A percentile compares a stretch with the other conserved stretches of the same genome.
Evolutionary conservation across 1,140 invertebrate genomes (phyloP).

Genomic region (Dendrolimus punctatus): DNA sequence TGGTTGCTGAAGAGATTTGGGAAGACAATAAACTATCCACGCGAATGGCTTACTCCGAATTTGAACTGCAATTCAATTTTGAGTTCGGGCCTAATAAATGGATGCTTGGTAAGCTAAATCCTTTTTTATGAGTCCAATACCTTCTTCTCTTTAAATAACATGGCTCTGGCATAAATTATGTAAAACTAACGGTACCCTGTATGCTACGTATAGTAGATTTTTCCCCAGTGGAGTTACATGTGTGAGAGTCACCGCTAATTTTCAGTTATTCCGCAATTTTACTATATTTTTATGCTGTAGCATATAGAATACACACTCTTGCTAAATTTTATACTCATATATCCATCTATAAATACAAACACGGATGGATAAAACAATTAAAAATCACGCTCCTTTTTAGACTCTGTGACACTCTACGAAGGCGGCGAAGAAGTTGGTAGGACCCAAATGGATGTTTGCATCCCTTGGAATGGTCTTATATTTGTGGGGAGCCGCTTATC

Average conservation of each 20-base stretch:
- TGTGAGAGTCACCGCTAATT: neutral
- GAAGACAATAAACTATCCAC: constrained; percentile 20
- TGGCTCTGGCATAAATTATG: no score
- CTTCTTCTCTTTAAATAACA: no score
- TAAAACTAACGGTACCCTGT: neutral
- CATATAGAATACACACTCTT: no score
- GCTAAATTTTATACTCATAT: no score
- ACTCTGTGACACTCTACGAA: constrained; percentile 36
- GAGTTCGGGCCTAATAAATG: constrained; percentile 22
- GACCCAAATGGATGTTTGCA: constrained; percentile 21
- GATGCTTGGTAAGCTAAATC: constrained; percentile 23
- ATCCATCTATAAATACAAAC: no score
- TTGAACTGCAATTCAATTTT: constrained; percentile 45
- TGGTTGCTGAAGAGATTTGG: constrained; percentile 30
- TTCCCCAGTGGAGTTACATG: neutral
- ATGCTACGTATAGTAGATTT: neutral
- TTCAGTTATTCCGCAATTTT: no score
- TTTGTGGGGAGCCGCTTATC: constrained; percentile 38
- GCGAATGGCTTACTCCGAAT: constrained; percentile 35
- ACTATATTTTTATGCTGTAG: no score
- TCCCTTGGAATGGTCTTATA: constrained; percentile 33
- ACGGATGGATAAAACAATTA: no score
- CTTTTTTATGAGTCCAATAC: no score
- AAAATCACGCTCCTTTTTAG: constrained; percentile 8
- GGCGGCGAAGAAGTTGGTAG: constrained; percentile 44